A percentile compares a stretch with the other conserved stretches of the same genome.
Evolutionary conservation across 2,888 invertebrate species (phyloP).

Genomic region (Cantharis rufa): DNA sequence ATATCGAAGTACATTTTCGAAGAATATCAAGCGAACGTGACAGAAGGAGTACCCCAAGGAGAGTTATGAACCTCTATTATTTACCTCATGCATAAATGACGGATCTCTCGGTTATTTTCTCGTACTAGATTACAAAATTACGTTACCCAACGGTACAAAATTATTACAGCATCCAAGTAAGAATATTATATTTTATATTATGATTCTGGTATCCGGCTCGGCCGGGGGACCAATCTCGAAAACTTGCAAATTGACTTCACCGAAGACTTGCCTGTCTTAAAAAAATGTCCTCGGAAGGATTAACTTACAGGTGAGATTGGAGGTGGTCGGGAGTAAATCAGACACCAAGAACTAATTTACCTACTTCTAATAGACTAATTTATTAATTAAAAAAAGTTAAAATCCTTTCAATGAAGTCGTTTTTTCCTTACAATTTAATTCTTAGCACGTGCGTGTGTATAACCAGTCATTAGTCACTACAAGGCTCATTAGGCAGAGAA

Average conservation of each 20-base stretch:
- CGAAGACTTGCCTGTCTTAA: too few relatives aligned
- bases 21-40: too few relatives aligned
- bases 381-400: slow-evolving; percentile 9
- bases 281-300: too few relatives aligned
- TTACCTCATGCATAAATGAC: not conserved
- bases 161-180: not conserved
- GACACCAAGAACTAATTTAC: not conserved
- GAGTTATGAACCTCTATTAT: not conserved
- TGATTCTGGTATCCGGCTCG: not conserved
- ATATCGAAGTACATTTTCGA: too few relatives aligned
- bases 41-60: not conserved
- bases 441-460: slow-evolving; percentile 31
- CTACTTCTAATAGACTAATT: slow-evolving; percentile 13
- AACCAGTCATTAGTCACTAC: slow-evolving; percentile 33
- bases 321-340: too few relatives aligned
- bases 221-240: not conserved
- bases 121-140: not conserved
- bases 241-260: too few relatives aligned
- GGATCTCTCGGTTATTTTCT: not conserved
- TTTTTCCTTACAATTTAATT: slow-evolving; percentile 27
- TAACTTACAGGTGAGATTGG: too few relatives aligned
- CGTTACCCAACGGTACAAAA: not conserved
- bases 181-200: not conserved
- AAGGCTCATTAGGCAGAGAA: slow-evolving; percentile 31
- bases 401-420: slow-evolving; percentile 19